Percentiles rank a stretch among this genome's conserved stretches.
phyloP scores from a whole-genome alignment of 2,797 vertebrate genomes.

The Helarctos malayanus region DNA sequence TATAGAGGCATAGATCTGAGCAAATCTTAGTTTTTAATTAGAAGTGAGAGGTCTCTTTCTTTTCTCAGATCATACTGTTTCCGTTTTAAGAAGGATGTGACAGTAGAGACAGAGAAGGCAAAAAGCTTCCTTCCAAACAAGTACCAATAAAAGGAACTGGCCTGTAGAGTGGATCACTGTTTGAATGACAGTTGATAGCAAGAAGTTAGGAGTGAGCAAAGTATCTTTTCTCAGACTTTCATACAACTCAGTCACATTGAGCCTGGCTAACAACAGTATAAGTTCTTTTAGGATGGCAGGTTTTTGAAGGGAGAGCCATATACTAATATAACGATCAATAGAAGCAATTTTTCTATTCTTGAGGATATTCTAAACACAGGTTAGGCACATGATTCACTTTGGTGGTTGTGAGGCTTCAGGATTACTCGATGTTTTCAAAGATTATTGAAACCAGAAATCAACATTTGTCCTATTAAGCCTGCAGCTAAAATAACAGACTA shows the following conservation, averaged over 20 bases:
- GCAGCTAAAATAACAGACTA: background rate
- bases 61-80: background rate
- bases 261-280: background rate
- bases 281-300: background rate
- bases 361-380: background rate
- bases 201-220: background rate
- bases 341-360: background rate
- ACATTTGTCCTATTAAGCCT: background rate
- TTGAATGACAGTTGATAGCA: background rate
- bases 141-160: background rate
- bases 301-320: background rate
- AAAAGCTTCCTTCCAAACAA: background rate
- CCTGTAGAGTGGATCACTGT: background rate
- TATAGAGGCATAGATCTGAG: background rate
- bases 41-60: background rate
- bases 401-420: background rate
- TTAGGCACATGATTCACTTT: background rate
- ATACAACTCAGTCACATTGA: background rate
- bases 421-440: background rate
- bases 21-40: slow-evolving; percentile 7
- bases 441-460: background rate
- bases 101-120: background rate
- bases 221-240: background rate
- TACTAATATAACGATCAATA: background rate
- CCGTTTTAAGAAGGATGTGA: background rate